Evolutionary conservation across 2,113 vertebrate species (phyloP), one percentile per base, ranked within the genome.

Genomic region (Echinops telfairi): DNA sequence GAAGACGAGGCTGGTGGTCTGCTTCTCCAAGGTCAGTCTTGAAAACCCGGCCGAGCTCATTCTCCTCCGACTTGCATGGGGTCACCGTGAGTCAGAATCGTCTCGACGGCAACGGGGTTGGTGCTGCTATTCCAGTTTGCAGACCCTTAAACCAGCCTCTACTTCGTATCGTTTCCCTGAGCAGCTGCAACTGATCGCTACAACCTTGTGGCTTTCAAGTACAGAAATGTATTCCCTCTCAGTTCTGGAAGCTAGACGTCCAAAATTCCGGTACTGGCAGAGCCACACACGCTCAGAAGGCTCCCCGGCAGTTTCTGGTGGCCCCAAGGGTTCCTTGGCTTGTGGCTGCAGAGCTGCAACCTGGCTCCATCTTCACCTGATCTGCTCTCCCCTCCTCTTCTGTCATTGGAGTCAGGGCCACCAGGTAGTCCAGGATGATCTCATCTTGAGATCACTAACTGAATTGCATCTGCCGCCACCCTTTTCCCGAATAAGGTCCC

Each of bases 401-500:
- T 2, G 76, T 33, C 75, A 68, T 15, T 38, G 53, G 53, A 43
- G 23, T 19, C 2, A 80, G 23, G 40, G 33, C 90, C n/a, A 66
- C 9, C 38, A 20, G 19, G 27, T 47, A 4, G 73, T 62, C 85
- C 64, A 79, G 38, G 38, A 33, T 53, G 62, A 57, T 19, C 4
- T 27, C 64, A 73, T 84, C 85, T 88, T 6, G 1, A 75, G 57
- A 89, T n/a, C 33, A 17, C 27, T 16, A 12, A 43, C 29, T 78
- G 53, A 23, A 71, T 58, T 31, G 66, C 57, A 62, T n/a, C 1
- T 81, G 29, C 19, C 58, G 60, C 68, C 31, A 58, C 29, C 33
- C 23, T 85, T 73, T 88, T 58, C 58, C 64, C 85, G 33, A 85
- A 85, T 36, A 85, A 33, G 33, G 75, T 84, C 80, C 33, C 33